These are phyloP conservation scores for Sinelater perroti DNA, from an alignment of 2,888 invertebrate species.

Conservation along the genomic window DNA sequence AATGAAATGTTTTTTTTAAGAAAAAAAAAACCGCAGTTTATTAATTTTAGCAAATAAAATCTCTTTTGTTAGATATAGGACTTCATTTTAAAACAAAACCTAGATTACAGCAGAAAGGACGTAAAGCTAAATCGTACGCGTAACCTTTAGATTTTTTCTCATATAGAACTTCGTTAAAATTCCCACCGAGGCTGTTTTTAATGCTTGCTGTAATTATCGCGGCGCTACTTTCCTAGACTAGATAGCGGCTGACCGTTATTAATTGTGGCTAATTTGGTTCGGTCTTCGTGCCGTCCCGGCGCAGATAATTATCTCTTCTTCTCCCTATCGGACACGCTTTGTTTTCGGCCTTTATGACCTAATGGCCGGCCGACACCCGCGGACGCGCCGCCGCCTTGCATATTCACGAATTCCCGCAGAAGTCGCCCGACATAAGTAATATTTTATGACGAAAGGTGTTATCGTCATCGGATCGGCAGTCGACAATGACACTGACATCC, in stretches of 20 bases:
- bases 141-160: no score
- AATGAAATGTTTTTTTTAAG: no score
- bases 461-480: slow-evolving; percentile 23
- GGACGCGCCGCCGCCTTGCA: no score
- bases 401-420: not conserved
- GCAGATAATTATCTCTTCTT: slow-evolving; percentile 24
- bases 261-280: slow-evolving; percentile 33
- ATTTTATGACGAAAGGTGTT: slow-evolving; percentile 12
- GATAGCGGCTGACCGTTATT: slow-evolving; percentile 26
- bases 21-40: no score
- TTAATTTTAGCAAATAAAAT: no score
- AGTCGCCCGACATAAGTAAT: not conserved
- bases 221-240: slow-evolving; percentile 15
- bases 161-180: no score
- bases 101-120: no score
- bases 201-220: slow-evolving; percentile 30
- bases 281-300: slow-evolving; percentile 18
- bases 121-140: no score
- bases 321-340: slow-evolving; percentile 15
- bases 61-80: no score
- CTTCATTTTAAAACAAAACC: no score
- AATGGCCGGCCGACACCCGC: no score
- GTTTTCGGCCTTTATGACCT: no score
- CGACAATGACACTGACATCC: slow-evolving; percentile 33
- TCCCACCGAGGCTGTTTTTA: slow-evolving; percentile 20